A percentile compares a stretch with the other conserved stretches of the same genome.
These are phyloP conservation scores for Cranoglanis bouderius DNA, from an alignment of 2,113 vertebrate species.

Conservation along the genomic window DNA sequence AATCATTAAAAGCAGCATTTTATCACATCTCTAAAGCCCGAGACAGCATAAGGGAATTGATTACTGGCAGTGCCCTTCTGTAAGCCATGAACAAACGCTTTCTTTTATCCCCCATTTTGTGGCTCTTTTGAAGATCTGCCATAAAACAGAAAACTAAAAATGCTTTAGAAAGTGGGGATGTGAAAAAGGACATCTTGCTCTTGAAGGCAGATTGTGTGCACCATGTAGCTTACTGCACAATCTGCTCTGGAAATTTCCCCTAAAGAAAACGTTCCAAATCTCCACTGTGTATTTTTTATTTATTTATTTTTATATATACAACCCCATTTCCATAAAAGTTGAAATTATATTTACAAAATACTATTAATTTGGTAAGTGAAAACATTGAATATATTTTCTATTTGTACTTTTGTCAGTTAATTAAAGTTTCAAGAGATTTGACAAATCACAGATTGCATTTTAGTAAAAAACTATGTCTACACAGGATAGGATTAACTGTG, in stretches of 20 bases:
- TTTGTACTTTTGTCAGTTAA: too few relatives aligned
- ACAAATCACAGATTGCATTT: too few relatives aligned
- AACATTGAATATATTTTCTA: too few relatives aligned
- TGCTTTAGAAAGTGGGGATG: neutral
- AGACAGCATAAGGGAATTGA: slow-evolving; percentile 34
- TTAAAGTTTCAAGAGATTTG: too few relatives aligned
- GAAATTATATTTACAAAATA: too few relatives aligned
- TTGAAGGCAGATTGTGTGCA: neutral
- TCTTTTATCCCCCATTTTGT: slow-evolving; percentile 5
- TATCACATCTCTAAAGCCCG: slow-evolving; percentile 44
- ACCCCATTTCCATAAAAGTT: too few relatives aligned
- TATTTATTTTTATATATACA: too few relatives aligned
- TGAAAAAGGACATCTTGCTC: neutral
- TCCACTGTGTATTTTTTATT: neutral
- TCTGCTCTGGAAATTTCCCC: neutral
- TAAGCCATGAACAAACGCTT: slow-evolving; percentile 18
- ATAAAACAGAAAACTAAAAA: slow-evolving; percentile 38
- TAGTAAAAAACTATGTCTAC: neutral
- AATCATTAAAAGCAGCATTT: slow-evolving; percentile 44
- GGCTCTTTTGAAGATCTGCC: slow-evolving; percentile 21
- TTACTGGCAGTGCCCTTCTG: slow-evolving; percentile 33
- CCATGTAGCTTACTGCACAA: neutral
- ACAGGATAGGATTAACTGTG: neutral
- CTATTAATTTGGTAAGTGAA: too few relatives aligned
- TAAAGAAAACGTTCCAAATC: neutral